Percentiles rank a stretch among this genome's conserved stretches.
Conservation (phyloP, 2,113 vertebrate species). For the Corythaixoides concolor region DNA sequence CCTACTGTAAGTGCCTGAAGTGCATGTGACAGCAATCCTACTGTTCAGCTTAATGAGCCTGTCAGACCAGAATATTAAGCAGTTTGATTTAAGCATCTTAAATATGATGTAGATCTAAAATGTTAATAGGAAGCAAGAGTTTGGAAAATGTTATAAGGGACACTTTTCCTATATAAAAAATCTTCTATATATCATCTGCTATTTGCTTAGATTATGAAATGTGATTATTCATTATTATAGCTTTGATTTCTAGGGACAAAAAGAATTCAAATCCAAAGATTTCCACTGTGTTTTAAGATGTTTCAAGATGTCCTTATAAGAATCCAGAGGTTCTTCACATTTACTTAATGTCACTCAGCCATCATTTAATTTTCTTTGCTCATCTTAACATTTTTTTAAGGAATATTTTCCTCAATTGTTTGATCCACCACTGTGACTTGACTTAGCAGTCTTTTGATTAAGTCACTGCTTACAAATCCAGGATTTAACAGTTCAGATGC, state of each 20-base stretch:
- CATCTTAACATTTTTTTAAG: not conserved
- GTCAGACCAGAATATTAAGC: constrained; percentile 8
- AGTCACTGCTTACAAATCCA: not conserved
- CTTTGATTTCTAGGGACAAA: not conserved
- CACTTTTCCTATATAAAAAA: not conserved
- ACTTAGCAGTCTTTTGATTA: not conserved
- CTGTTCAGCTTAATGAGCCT: constrained; percentile 44
- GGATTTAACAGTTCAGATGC: not conserved
- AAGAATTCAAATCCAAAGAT: not conserved
- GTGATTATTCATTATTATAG: not conserved
- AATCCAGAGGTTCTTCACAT: not conserved
- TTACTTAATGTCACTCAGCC: not conserved
- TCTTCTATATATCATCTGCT: not conserved
- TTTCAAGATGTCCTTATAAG: not conserved
- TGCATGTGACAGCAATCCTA: not conserved
- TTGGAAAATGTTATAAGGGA: not conserved
- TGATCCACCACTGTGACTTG: not conserved
- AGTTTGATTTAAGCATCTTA: constrained; percentile 33
- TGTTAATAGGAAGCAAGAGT: constrained; percentile 5
- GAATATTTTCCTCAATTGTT: not conserved
- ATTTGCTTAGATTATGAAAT: constrained; percentile 6
- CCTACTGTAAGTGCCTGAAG: constrained; percentile 15
- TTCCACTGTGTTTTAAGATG: not conserved
- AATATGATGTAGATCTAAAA: constrained; percentile 22
- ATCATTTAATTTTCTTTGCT: not conserved